Conservation (phyloP, 2,113 vertebrate species). For the Chloropsis cyanopogon region DNA sequence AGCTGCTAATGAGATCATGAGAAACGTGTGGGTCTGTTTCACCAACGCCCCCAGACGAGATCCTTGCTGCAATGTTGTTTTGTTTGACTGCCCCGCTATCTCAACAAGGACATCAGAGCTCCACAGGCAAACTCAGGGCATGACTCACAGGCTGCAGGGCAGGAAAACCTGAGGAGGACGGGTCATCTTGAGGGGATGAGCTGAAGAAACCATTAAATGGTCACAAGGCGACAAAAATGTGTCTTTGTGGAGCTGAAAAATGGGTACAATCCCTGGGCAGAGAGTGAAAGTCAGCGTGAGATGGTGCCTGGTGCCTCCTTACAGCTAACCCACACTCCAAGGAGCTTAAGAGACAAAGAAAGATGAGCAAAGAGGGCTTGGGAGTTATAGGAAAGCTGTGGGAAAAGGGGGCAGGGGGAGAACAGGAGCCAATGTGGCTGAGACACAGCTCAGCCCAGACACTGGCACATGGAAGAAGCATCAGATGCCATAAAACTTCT, state of each 20-base stretch:
- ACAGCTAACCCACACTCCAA: neutral
- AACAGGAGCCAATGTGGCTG: neutral
- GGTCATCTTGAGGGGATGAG: neutral
- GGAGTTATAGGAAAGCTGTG: neutral
- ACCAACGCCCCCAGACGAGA: neutral
- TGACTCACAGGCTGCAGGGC: neutral
- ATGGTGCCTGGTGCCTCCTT: neutral
- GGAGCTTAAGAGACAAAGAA: neutral
- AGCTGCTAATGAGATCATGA: conserved; percentile 18
- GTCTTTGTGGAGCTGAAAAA: neutral
- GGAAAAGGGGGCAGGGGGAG: neutral
- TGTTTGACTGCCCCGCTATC: neutral
- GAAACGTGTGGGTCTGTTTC: conserved; percentile 21
- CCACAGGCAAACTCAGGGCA: neutral
- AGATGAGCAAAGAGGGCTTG: neutral
- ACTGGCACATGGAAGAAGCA: neutral
- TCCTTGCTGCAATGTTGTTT: neutral
- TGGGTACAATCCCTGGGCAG: neutral
- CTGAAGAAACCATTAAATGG: fast-evolving
- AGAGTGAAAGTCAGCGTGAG: fast-evolving
- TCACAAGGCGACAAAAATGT: neutral
- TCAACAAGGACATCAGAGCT: neutral
- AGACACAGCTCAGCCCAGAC: neutral
- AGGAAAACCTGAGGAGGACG: neutral
- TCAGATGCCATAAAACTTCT: neutral